Percentiles rank a stretch among this genome's conserved stretches.
phyloP scores from a whole-genome alignment of 2,797 vertebrate species.

The Premnoplex brunnescens region DNA sequence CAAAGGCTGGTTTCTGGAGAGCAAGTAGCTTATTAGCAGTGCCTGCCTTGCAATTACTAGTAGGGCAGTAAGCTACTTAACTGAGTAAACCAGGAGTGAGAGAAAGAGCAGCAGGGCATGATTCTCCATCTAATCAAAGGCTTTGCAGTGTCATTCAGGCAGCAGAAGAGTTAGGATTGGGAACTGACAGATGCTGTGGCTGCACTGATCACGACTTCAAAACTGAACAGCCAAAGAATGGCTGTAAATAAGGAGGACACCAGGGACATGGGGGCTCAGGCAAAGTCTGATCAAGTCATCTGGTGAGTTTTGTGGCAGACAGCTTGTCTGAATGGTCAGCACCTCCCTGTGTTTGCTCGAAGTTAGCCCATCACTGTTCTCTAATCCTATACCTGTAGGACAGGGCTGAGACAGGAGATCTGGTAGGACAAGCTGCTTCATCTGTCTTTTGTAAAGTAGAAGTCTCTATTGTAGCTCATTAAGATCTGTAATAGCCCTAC shows the following conservation, averaged over 20 bases:
- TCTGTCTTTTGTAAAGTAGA: not conserved
- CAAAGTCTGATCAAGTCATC: not conserved
- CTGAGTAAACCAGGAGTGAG: not conserved
- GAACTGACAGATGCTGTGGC: not conserved
- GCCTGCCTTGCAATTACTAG: not conserved
- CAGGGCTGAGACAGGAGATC: not conserved
- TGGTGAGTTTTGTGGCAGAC: not conserved
- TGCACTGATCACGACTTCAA: not conserved
- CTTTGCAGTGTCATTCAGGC: not conserved
- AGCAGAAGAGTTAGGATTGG: not conserved
- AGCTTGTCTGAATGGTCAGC: not conserved
- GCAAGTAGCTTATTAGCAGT: not conserved
- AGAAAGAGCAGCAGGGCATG: not conserved
- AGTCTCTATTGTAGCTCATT: constrained; percentile 35
- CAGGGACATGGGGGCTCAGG: not conserved
- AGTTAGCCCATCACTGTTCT: not conserved
- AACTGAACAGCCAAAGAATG: not conserved
- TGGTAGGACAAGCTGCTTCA: not conserved
- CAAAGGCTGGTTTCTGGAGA: not conserved
- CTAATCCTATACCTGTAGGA: not conserved
- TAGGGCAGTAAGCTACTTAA: not conserved
- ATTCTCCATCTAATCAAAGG: not conserved
- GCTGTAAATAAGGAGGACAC: not conserved
- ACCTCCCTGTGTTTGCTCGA: not conserved
- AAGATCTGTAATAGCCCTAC: constrained; percentile 38